These are phyloP conservation scores for Dryomyza anilis DNA, from an alignment of 2,888 invertebrate genomes.

Conservation along the genomic window DNA sequence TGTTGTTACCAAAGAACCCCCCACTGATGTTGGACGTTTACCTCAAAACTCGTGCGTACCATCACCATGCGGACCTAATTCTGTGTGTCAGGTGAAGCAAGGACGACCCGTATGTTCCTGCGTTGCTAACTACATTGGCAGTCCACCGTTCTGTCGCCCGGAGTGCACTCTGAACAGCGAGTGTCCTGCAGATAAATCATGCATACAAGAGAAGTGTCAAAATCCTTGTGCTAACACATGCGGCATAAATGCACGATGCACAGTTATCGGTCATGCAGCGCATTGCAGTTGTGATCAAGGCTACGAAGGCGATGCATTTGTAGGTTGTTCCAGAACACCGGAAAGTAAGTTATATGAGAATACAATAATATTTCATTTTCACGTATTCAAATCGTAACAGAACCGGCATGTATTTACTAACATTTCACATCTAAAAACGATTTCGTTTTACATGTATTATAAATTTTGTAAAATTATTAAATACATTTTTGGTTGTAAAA, in stretches of 20 bases:
- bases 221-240: constrained; percentile 81
- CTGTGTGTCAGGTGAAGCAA: constrained; percentile 81
- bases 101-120: constrained; percentile 82
- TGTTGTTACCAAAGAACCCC: constrained; percentile 49
- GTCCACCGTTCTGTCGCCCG: constrained; percentile 80
- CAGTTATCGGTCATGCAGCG: constrained; percentile 79
- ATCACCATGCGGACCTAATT: constrained; percentile 80
- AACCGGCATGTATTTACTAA: too few relatives aligned
- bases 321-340: constrained; percentile 72
- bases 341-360: constrained; percentile 59
- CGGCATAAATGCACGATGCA: constrained; percentile 79
- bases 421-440: too few relatives aligned
- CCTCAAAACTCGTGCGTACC: constrained; percentile 66
- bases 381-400: too few relatives aligned
- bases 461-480: too few relatives aligned
- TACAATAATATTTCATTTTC: too few relatives aligned
- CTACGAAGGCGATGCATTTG: constrained; percentile 83
- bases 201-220: constrained; percentile 79
- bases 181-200: constrained; percentile 78
- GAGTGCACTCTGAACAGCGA: constrained; percentile 85
- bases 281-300: constrained; percentile 79
- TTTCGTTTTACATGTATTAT: too few relatives aligned
- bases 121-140: constrained; percentile 77
- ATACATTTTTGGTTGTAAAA: too few relatives aligned
- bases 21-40: constrained; percentile 54